Percentiles rank a stretch among this genome's conserved stretches.
Conservation (phyloP, 2,888 invertebrate species). For the Protonemura montana region DNA sequence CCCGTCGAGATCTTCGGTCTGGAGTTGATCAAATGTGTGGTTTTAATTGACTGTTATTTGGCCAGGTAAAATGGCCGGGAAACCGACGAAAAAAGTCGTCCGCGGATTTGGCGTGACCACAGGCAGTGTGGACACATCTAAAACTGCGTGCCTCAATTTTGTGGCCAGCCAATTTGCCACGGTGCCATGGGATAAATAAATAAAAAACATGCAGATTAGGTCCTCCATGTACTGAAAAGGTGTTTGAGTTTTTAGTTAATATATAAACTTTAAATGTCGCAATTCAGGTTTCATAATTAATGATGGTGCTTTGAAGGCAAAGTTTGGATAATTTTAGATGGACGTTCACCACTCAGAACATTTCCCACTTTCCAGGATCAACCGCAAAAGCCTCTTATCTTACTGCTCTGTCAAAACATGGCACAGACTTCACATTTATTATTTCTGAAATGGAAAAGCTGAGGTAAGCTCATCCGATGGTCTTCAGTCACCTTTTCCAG, state of each 20-base stretch:
- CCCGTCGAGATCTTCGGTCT: neutral
- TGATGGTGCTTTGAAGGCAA: neutral
- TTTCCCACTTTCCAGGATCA: too few species aligned
- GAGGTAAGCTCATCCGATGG: too few species aligned
- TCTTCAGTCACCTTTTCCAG: too few species aligned
- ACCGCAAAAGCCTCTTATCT: too few species aligned
- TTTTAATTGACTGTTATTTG: neutral
- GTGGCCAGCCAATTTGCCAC: neutral
- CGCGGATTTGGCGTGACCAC: neutral
- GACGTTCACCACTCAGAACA: too few species aligned
- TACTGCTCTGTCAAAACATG: too few species aligned
- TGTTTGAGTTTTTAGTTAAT: neutral
- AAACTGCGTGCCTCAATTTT: neutral
- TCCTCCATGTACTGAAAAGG: neutral
- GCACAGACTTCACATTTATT: too few species aligned
- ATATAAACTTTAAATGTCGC: neutral
- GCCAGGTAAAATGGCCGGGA: neutral
- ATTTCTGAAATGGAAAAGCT: too few species aligned
- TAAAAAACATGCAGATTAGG: neutral
- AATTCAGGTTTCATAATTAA: neutral
- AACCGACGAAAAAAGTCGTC: neutral
- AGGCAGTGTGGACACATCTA: neutral
- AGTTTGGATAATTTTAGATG: neutral
- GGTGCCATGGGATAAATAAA: neutral
- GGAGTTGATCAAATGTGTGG: neutral